Conservation (phyloP, 1,140 invertebrate species). For the Megalonaias nervosa region DNA sequence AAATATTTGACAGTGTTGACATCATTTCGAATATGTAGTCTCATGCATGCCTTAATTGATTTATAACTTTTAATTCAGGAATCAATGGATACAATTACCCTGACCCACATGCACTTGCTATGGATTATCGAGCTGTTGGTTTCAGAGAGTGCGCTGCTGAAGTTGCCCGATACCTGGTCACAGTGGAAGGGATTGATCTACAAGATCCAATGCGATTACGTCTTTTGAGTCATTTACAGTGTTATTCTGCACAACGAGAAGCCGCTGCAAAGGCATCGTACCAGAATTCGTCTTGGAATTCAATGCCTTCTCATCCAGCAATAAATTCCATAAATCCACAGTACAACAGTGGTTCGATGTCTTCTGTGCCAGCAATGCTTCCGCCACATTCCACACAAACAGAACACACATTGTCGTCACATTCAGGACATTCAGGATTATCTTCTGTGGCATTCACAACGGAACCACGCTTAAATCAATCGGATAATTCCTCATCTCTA, state of each 20-base stretch:
- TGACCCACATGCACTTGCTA: conserved; percentile 79
- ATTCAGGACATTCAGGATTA: too few species aligned
- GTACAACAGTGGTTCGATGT: conserved; percentile 47
- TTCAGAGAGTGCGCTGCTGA: conserved; percentile 97
- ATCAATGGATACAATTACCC: conserved; percentile 66
- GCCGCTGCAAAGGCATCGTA: conserved; percentile 68
- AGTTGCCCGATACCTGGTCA: conserved; percentile 92
- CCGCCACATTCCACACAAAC: conserved; percentile 47
- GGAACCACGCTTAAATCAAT: conserved; percentile 46
- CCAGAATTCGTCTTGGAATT: conserved; percentile 50
- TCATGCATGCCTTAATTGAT: too few species aligned
- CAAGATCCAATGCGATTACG: conserved; percentile 92
- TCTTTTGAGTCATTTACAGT: conserved; percentile 91
- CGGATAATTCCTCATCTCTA: conserved; percentile 35
- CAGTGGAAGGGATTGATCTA: conserved; percentile 94
- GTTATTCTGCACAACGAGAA: conserved; percentile 81
- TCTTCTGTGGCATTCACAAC: conserved; percentile 21
- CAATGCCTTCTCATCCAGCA: conserved; percentile 42
- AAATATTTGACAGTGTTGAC: too few species aligned
- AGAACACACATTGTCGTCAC: conserved; percentile 46
- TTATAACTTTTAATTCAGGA: conserved; percentile 43
- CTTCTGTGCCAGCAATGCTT: conserved; percentile 49
- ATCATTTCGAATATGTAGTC: too few species aligned
- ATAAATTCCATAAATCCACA: conserved; percentile 53
- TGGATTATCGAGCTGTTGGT: conserved; percentile 97